Evolutionary conservation across 2,113 vertebrate genomes (phyloP).

Genomic region (Tringa solitaria): DNA sequence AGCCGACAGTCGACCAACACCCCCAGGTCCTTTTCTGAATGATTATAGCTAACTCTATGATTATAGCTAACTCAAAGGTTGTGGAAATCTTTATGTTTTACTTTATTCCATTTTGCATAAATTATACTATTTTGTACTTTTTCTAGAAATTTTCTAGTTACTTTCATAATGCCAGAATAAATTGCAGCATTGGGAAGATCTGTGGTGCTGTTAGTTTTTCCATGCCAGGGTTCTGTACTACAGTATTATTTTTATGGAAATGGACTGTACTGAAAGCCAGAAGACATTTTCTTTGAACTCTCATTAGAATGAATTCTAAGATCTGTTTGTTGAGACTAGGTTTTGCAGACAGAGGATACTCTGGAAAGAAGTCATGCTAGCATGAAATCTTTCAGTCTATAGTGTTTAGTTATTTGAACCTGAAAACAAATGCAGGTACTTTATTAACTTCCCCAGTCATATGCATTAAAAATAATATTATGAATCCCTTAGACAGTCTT

Average conservation of each 20-base stretch:
- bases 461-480: background rate
- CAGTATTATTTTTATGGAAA: background rate
- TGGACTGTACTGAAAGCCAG: background rate
- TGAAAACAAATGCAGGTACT: background rate
- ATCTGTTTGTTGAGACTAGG: background rate
- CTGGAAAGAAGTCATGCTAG: background rate
- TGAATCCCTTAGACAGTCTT: background rate
- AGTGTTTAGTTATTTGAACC: background rate
- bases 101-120: background rate
- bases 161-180: background rate
- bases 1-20: no score
- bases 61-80: background rate
- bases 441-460: background rate
- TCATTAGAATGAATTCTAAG: background rate
- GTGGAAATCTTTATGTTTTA: background rate
- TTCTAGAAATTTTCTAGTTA: background rate
- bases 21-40: no score
- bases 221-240: background rate
- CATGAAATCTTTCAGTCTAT: background rate
- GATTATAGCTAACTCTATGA: no score
- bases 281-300: background rate
- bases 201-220: background rate
- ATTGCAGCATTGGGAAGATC: background rate
- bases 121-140: background rate
- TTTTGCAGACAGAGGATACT: background rate